Percentiles rank a stretch among this genome's conserved stretches.
phyloP scores from a whole-genome alignment of 2,888 invertebrate genomes.

The Elgonia sp. region DNA sequence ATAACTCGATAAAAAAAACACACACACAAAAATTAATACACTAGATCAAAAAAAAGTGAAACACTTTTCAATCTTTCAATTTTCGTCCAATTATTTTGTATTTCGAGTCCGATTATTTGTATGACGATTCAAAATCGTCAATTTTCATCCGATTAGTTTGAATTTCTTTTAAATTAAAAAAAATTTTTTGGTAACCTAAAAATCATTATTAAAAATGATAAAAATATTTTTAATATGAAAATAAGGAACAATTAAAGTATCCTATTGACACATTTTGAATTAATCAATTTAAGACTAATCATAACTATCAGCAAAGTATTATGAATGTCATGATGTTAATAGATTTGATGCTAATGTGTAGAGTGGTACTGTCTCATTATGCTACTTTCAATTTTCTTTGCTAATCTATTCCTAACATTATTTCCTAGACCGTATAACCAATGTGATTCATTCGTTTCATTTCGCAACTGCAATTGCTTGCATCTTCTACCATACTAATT shows the following conservation, averaged over 20 bases:
- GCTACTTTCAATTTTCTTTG: constrained; percentile 43
- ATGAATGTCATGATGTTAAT: constrained; percentile 23
- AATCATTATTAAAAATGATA: too few species aligned
- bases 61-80: too few species aligned
- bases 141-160: too few species aligned
- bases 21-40: too few species aligned
- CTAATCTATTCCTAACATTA: constrained; percentile 57
- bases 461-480: constrained; percentile 49
- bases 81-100: too few species aligned
- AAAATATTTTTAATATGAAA: too few species aligned
- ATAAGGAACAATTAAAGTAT: not conserved
- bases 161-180: too few species aligned
- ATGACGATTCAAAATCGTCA: too few species aligned
- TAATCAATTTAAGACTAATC: constrained; percentile 35
- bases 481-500: constrained; percentile 48
- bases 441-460: constrained; percentile 46
- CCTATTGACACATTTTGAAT: not conserved
- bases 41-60: too few species aligned
- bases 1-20: too few species aligned
- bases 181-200: too few species aligned
- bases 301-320: constrained; percentile 34
- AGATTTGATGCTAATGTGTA: constrained; percentile 39
- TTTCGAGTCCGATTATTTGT: too few species aligned
- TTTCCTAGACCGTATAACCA: constrained; percentile 28
- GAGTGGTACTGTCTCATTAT: constrained; percentile 42